Evolutionary conservation across 2,888 invertebrate genomes (phyloP).

Genomic region (Tryphoninae sp.): DNA sequence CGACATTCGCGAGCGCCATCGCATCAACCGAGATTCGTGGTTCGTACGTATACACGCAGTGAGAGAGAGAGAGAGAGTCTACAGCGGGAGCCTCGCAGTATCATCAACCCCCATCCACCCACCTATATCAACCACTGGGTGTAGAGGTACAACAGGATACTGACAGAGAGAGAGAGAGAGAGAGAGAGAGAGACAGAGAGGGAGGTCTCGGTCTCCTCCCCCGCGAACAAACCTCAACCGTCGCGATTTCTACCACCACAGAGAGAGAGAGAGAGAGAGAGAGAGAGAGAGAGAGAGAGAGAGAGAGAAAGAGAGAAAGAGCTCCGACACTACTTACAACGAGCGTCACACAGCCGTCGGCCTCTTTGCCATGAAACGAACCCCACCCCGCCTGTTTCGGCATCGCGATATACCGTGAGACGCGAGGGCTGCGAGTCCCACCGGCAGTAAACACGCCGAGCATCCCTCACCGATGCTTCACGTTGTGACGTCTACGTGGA

Average conservation of each 20-base stretch:
- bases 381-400: constrained; percentile 20
- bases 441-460: not conserved
- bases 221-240: constrained; percentile 57
- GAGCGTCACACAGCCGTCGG: constrained; percentile 33
- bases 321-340: constrained; percentile 56
- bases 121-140: no score
- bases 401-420: constrained; percentile 11
- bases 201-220: constrained; percentile 62
- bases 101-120: not conserved
- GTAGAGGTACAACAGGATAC: constrained; percentile 37
- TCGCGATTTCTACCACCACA: constrained; percentile 68
- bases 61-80: no score
- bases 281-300: no score
- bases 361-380: constrained; percentile 59
- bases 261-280: not conserved
- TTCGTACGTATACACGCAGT: no score
- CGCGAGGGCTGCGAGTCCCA: not conserved
- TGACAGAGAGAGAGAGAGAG: constrained; percentile 56
- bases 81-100: not conserved
- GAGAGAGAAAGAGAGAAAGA: no score
- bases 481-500: no score
- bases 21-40: not conserved
- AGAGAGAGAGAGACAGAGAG: constrained; percentile 45
- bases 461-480: no score
- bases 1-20: constrained; percentile 46